Base-by-base conservation (phyloP, 2,797 vertebrate genomes). In the Pterois miles region DNA sequence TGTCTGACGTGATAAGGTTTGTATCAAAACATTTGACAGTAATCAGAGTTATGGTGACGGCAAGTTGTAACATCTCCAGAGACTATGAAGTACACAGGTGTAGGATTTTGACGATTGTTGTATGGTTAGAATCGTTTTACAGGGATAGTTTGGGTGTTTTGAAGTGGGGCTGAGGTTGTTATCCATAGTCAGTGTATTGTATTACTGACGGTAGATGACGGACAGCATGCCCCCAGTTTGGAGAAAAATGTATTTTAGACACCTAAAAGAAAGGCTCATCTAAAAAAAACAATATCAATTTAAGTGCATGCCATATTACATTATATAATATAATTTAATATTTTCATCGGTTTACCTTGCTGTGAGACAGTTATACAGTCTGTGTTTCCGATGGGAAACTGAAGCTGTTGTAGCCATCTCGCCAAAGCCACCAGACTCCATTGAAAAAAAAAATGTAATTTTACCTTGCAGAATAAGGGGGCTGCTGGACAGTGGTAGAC, bases 1-100 rank as follows among this genome's bases (percentile, higher is more conserved):
- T 52, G 64, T 59, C 67, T 65, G 65, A 58, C 1, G 3, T 50
- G 70, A 84, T 76, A 53, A 57, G 22, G 40, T 74, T 76, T 63
- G 29, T 11, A 34, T 66, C 25, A 52, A 34, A 71, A 4, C 6
- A 7, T 12, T 6, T 52, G 27, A 71, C 12, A n/a, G 3, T 50
- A 53, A 78, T 77, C 33, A 40, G 62, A 59, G 23, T 75, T 65
- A 52, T 20, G 2, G 53, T 2, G 0, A 62, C 6, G 50, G 50
- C 29, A 25, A 50, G 48, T 10, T 60, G 54, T 29, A 34, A 64
- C 27, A 38, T 69, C 52, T 73, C 57, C 40, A 58, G 57, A 16
- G 46, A 33, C 48, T 12, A 33, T 29, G n/a, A 46, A 67, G 70
- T 7, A 33, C 18, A 27, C 22, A 63, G 22, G 29, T 31, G 38